Percentiles rank a stretch among this genome's conserved stretches.
phyloP scores from a whole-genome alignment of 2,888 invertebrate genomes.

The Ormia ochracea region DNA sequence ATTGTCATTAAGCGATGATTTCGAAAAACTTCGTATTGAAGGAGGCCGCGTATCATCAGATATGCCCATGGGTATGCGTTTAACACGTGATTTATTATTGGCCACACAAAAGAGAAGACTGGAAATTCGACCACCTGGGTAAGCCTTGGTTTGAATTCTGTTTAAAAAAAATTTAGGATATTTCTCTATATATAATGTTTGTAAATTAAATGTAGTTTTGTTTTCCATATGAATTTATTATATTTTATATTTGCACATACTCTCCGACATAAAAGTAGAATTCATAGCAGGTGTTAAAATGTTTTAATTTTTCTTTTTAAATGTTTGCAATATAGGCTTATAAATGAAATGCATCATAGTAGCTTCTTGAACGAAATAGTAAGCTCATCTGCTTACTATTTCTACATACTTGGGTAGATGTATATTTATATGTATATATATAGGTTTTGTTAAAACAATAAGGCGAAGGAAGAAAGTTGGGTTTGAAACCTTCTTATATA shows the following conservation, averaged over 20 bases:
- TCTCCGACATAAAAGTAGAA: no score
- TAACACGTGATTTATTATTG: slow-evolving; percentile 88
- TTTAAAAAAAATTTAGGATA: not conserved
- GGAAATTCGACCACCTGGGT: slow-evolving; percentile 81
- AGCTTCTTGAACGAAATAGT: no score
- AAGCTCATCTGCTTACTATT: no score
- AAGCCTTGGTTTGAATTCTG: slow-evolving; percentile 70
- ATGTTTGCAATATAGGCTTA: no score
- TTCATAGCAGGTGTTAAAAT: no score
- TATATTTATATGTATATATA: no score
- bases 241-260: not conserved
- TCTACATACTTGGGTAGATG: no score
- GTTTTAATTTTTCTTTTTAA: no score
- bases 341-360: no score
- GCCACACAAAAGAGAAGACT: slow-evolving; percentile 87
- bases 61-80: slow-evolving; percentile 80
- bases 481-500: not conserved
- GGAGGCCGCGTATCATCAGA: slow-evolving; percentile 73
- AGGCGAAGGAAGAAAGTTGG: not conserved
- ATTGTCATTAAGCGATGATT: slow-evolving; percentile 78
- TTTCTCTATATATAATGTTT: not conserved
- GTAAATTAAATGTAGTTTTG: not conserved
- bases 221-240: not conserved
- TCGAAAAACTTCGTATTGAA: slow-evolving; percentile 73
- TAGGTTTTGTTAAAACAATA: no score